Evolutionary conservation across 2,797 vertebrate species (phyloP), one percentile per base, ranked within the genome.

Genomic region (Dallia pectoralis): DNA sequence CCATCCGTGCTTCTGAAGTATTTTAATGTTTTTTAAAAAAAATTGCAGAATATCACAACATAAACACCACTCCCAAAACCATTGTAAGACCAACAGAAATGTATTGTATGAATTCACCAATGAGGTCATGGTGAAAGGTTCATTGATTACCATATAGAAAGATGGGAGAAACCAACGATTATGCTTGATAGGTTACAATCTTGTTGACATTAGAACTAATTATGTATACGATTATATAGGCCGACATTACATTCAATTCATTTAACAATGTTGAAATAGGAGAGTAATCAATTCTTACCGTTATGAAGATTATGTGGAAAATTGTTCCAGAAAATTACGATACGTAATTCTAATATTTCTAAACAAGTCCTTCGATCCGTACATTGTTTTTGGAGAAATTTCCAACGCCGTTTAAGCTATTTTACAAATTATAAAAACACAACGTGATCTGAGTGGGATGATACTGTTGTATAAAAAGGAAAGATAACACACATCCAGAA

Each of bases 81-180:
- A 68, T 27, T 27, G 5, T 15, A 68, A 49, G 67, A 68, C 40
- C 27, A 49, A 49, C 14, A 3, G 48, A 15, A 49, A 29, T 29
- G 2, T 27, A 29, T 15, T 30, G 62, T 32, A 19, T 64, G 29
- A 64, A 16, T 32, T 64, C 62, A 30, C 25, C 67, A 49, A 29
- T 30, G 29, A n/a, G 67, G 67, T 69, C 67, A 69, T 69, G 67
- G 67, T 49, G 11, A 66, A 66, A 66, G 33, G 19, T 40, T 1
- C 8, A 66, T 51, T 69, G 27, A 69, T 69, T 29, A 51, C 48
- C 67, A 47, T 51, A 69, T 49, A 53, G 48, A 49, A 47, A 49
- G 67, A 51, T 49, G 67, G 67, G 19, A 69, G 48, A 9, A 64
- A 64, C 30, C 62, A 69, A 51, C 27, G 48, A 27, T 51, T 53